A percentile compares a stretch with the other conserved stretches of the same genome.
Conservation (phyloP, 2,797 vertebrate species). For the Apodemus agrarius region DNA sequence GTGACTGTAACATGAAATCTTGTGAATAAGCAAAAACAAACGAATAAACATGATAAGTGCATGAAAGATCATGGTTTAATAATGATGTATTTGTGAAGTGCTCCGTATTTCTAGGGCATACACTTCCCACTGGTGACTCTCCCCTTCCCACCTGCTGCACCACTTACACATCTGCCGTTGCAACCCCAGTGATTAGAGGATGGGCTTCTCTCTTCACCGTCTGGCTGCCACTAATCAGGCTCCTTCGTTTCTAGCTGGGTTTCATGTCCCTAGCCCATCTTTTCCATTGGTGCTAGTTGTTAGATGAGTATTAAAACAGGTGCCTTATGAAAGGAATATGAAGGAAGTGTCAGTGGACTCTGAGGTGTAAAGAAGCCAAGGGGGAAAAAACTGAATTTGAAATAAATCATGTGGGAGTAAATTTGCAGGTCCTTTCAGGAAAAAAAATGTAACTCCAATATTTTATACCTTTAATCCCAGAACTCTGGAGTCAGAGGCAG, state of each 20-base stretch:
- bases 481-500: background rate
- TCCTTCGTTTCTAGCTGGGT: background rate
- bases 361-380: background rate
- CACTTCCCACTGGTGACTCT: too few species aligned
- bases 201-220: background rate
- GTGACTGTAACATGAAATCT: background rate
- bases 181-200: background rate
- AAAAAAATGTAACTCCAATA: background rate
- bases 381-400: background rate
- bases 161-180: slow-evolving; percentile 14
- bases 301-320: background rate
- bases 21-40: background rate
- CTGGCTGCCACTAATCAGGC: background rate
- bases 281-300: background rate
- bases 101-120: background rate
- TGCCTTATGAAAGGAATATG: background rate
- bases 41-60: background rate
- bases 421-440: background rate
- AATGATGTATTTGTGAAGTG: background rate
- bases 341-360: background rate
- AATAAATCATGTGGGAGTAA: background rate
- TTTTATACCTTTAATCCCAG: background rate
- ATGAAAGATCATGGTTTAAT: background rate
- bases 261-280: too few species aligned
- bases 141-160: background rate